Conservation (phyloP, 2,888 invertebrate species). For the Galeruca laticollis region DNA sequence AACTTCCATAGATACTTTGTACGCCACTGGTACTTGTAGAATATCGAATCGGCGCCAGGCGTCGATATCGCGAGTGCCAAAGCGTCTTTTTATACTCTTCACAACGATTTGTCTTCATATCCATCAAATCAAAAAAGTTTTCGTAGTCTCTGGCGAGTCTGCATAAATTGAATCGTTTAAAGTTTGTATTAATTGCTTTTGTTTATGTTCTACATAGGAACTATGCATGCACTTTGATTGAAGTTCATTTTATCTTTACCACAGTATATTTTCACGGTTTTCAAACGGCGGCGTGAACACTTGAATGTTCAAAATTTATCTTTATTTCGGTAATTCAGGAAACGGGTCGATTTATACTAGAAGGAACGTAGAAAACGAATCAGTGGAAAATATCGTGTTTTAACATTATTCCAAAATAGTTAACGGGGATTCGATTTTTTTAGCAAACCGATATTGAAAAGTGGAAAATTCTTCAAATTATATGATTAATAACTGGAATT, state of each 20-base stretch:
- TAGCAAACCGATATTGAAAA: too few relatives aligned
- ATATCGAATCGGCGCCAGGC: constrained; percentile 31
- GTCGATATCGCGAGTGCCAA: constrained; percentile 28
- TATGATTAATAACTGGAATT: too few relatives aligned
- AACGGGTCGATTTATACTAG: too few relatives aligned
- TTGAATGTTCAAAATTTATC: too few relatives aligned
- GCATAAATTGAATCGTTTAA: neutral
- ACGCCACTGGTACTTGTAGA: constrained; percentile 15
- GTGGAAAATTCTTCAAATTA: too few relatives aligned
- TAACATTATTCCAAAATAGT: too few relatives aligned
- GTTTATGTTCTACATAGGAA: neutral
- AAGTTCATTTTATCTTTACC: neutral
- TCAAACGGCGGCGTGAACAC: neutral
- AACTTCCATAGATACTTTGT: neutral
- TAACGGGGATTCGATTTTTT: too few relatives aligned
- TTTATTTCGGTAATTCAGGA: too few relatives aligned
- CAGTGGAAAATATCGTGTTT: too few relatives aligned
- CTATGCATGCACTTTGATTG: neutral
- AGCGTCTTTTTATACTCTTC: constrained; percentile 19
- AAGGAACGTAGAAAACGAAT: too few relatives aligned
- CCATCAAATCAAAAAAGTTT: constrained; percentile 20
- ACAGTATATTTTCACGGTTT: neutral
- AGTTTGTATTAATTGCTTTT: constrained; percentile 3
- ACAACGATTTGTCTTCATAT: constrained; percentile 18
- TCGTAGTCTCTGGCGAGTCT: neutral